These are phyloP conservation scores for Achlya flavicornis DNA, from an alignment of 2,888 invertebrate genomes.

Conservation along the genomic window DNA sequence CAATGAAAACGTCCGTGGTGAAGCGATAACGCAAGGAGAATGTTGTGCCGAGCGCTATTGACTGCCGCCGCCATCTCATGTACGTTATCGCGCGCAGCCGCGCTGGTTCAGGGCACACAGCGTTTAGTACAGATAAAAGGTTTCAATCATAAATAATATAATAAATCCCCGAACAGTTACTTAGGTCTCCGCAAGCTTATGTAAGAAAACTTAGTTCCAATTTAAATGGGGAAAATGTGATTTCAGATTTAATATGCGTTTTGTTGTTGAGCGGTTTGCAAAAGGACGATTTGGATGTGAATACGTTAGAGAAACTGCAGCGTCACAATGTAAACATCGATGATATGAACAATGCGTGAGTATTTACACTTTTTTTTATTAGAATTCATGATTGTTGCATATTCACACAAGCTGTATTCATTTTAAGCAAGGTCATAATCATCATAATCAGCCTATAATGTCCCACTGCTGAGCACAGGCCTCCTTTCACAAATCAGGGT, in stretches of 20 bases:
- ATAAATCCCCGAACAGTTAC: background rate
- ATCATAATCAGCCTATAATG: too few species aligned
- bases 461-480: too few species aligned
- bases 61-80: conserved; percentile 68
- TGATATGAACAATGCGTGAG: conserved; percentile 69
- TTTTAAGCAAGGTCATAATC: too few species aligned
- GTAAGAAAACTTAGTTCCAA: background rate
- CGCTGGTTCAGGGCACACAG: conserved; percentile 54
- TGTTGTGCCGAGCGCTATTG: conserved; percentile 69
- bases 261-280: conserved; percentile 71
- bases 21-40: conserved; percentile 57
- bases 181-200: background rate
- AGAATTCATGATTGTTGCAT: too few species aligned
- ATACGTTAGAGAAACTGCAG: conserved; percentile 60
- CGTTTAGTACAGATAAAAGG: conserved; percentile 74
- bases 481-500: too few species aligned
- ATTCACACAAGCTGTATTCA: too few species aligned
- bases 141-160: conserved; percentile 56
- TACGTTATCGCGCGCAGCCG: conserved; percentile 68
- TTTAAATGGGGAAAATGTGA: conserved; percentile 8
- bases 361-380: conserved; percentile 21
- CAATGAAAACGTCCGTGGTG: conserved; percentile 34
- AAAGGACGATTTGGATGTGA: conserved; percentile 69
- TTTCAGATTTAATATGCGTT: conserved; percentile 77
- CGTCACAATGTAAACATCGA: conserved; percentile 67